Evolutionary conservation across 2,888 invertebrate species (phyloP).

Genomic region (Cotesia congregata): DNA sequence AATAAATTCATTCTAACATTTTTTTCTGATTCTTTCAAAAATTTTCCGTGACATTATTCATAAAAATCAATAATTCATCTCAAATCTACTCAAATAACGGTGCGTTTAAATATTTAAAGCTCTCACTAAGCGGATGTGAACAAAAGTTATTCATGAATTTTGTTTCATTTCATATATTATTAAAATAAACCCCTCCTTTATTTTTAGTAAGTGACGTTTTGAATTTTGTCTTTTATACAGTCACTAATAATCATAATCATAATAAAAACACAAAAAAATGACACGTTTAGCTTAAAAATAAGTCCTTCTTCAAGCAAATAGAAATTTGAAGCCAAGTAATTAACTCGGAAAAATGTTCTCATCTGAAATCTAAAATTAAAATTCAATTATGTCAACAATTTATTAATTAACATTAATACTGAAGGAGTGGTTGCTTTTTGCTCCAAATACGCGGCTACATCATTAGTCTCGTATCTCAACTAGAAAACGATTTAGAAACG

Average conservation of each 20-base stretch:
- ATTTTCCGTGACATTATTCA: background rate
- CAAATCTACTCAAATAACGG: conserved; percentile 7
- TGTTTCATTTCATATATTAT: too few species aligned
- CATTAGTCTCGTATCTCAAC: background rate
- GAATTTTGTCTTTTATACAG: too few species aligned
- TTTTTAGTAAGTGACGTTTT: too few species aligned
- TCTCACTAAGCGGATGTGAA: background rate
- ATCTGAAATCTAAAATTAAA: background rate
- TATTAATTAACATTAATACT: background rate
- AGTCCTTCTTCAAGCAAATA: background rate
- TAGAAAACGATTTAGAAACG: conserved; percentile 13
- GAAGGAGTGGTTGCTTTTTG: background rate
- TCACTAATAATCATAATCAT: too few species aligned
- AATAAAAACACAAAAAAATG: too few species aligned
- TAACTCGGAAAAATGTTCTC: background rate
- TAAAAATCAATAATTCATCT: background rate
- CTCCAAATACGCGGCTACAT: background rate
- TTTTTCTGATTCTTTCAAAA: too few species aligned
- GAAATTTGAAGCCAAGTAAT: background rate
- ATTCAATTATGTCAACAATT: background rate
- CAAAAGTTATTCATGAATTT: too few species aligned
- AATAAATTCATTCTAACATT: too few species aligned
- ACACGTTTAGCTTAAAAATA: too few species aligned
- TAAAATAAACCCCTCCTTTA: too few species aligned
- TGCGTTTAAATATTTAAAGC: background rate